Conservation (phyloP, 2,797 vertebrate genomes). For the Avahi laniger region DNA sequence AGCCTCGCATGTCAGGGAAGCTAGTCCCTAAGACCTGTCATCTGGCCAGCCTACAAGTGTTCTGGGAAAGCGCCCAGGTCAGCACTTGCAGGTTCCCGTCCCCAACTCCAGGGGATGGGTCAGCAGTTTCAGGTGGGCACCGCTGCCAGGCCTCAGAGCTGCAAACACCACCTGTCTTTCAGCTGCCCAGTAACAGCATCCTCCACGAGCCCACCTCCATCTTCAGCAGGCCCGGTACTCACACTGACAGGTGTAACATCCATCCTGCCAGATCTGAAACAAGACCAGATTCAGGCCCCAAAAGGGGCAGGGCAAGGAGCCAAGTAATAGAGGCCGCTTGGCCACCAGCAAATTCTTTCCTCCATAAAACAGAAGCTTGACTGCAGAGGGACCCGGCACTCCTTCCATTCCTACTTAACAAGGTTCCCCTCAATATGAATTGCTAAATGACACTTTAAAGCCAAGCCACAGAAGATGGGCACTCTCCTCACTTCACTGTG, state of each 20-base stretch:
- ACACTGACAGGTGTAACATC: neutral
- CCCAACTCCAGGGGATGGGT: conserved; percentile 57
- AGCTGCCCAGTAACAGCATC: neutral
- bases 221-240: neutral
- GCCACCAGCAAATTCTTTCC: neutral
- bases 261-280: neutral
- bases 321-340: neutral
- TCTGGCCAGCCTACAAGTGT: conserved; percentile 53
- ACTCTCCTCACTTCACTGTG: neutral
- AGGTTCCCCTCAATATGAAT: neutral
- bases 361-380: neutral
- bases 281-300: neutral
- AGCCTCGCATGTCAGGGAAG: conserved; percentile 73
- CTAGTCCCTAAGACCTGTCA: conserved; percentile 38
- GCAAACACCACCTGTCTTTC: neutral
- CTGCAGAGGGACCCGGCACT: neutral
- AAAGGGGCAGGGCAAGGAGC: neutral
- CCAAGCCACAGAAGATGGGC: neutral
- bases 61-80: conserved; percentile 69
- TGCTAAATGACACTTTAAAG: neutral
- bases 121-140: conserved; percentile 71
- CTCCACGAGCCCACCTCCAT: neutral
- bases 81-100: conserved; percentile 70
- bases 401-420: neutral
- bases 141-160: conserved; percentile 58